phyloP scores from a whole-genome alignment of 2,797 vertebrate species.

The Anisognathus igniventris region DNA sequence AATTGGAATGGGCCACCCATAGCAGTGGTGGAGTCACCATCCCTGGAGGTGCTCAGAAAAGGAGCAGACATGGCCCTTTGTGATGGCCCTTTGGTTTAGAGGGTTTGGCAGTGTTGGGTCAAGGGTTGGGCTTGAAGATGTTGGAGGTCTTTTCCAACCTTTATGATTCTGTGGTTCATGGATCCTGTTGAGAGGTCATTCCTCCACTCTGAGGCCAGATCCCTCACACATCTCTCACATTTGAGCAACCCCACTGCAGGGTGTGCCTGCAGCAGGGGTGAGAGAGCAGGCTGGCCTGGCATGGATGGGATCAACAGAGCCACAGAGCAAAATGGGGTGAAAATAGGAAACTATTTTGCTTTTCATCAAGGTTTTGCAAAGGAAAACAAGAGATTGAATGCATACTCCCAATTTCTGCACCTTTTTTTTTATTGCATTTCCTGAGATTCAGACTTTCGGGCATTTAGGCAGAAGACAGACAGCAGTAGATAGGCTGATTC shows the following conservation, averaged over 20 bases:
- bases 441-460: neutral
- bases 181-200: accelerated
- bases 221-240: accelerated
- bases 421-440: neutral
- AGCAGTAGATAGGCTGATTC: neutral
- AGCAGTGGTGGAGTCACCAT: no score
- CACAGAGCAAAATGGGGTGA: neutral
- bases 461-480: neutral
- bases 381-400: neutral
- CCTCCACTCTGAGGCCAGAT: accelerated
- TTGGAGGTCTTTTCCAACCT: neutral
- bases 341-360: neutral
- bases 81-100: neutral
- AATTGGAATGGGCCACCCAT: neutral
- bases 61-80: neutral
- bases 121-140: neutral
- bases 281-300: neutral
- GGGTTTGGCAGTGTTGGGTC: neutral
- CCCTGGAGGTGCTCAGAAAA: neutral
- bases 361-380: neutral
- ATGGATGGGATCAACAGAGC: neutral
- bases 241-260: neutral
- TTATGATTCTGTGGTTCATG: neutral
- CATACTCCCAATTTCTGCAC: neutral
- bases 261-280: neutral